Evolutionary conservation across 1,140 invertebrate genomes (phyloP), one percentile per base, ranked within the genome.

Genomic region (Brachionus asplanchnoidis): DNA sequence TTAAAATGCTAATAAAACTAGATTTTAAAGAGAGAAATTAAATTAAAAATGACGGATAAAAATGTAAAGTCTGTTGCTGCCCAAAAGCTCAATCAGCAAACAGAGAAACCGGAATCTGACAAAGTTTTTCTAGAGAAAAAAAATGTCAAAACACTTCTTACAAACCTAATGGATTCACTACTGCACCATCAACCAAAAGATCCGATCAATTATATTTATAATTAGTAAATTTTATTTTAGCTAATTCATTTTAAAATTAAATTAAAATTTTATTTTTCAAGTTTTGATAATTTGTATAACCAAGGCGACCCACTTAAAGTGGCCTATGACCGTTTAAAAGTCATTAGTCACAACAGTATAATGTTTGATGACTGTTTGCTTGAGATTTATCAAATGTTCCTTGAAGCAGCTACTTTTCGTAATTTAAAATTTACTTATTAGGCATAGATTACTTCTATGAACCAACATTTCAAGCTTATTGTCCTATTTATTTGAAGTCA

Each of bases 321-420:
- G 1, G 79, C 79, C 8, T 20, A 82, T 36, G 79, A 82, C 14
- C 20, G 79, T 0, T 20, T 82, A 40, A 42, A 44, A 65, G 53
- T 82, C 8, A 65, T 82, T 12, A 42, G n/a, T 11, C 53, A 60
- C 40, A 44, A 82, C 28, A 65, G 36, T 5, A 68, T 82, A 65
- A 68, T 68, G 79, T 82, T 82, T 40, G 79, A 82, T 68, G 79
- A 82, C n/a, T 82, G 50, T 65, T 36, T 82, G n/a, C 53, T 82
- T 20, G 79, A 82, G 32, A 68, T 68, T 20, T 82, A 82, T 46
- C 53, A 82, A 60, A 65, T 82, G 32, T 82, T 82, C 32, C 23
- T 82, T 14, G 53, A 82, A 3, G 14, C 53, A 12, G 79, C 53
- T 11, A 66, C 53, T 36, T 32, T 46, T n/a, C 4, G 77, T 80